phyloP scores from a whole-genome alignment of 1,140 invertebrate genomes.

The Trichoplusia ni region DNA sequence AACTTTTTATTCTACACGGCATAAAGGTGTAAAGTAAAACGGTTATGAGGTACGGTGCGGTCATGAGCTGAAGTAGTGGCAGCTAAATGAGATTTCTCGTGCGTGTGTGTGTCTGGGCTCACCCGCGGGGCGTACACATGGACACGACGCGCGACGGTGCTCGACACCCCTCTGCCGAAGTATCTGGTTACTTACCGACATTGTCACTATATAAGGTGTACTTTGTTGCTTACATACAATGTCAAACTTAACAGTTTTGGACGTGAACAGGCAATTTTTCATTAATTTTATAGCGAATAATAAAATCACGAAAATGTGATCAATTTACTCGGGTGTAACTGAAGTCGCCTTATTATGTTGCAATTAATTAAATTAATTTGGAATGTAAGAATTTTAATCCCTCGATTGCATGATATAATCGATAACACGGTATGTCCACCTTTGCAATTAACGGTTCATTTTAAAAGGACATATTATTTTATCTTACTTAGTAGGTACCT shows the following conservation, averaged over 20 bases:
- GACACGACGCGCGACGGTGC: neutral
- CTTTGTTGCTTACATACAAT: neutral
- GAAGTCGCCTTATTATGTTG: too few relatives aligned
- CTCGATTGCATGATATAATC: conserved; percentile 14
- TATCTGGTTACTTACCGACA: conserved; percentile 25
- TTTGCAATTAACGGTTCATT: conserved; percentile 19
- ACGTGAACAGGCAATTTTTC: too few relatives aligned
- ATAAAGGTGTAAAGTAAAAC: neutral
- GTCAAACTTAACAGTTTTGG: neutral
- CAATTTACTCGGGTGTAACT: too few relatives aligned
- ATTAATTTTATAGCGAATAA: too few relatives aligned
- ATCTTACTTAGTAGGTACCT: too few relatives aligned
- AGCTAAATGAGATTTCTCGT: conserved; percentile 30
- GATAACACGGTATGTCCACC: conserved; percentile 2
- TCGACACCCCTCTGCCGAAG: conserved; percentile 5
- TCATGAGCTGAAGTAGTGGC: neutral
- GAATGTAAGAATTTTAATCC: conserved; percentile 4
- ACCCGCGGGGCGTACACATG: conserved; percentile 12
- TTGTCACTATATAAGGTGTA: conserved; percentile 15
- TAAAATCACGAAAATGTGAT: too few relatives aligned
- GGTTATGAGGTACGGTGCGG: neutral
- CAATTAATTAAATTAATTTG: neutral
- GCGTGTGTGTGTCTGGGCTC: conserved; percentile 21
- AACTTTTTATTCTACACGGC: too few relatives aligned
- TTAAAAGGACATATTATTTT: conserved; percentile 21